Evolutionary conservation across 2,113 vertebrate species (phyloP).

Genomic region (Gopherus evgoodei): DNA sequence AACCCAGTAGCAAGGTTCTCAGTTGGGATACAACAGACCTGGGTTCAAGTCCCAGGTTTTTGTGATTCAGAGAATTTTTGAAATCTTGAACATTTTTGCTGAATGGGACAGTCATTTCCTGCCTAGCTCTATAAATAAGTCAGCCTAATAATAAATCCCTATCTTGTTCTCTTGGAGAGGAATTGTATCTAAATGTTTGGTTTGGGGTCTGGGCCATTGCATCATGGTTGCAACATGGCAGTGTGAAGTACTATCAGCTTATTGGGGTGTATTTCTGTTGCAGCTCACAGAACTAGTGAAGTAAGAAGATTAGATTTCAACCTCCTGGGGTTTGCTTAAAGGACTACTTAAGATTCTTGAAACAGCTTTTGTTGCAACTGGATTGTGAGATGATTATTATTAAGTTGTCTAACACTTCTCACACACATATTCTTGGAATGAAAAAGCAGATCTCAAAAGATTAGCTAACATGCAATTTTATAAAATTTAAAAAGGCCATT

Average conservation of each 20-base stretch:
- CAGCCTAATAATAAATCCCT: too few relatives aligned
- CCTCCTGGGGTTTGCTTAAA: slow-evolving; percentile 48
- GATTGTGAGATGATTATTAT: slow-evolving; percentile 65
- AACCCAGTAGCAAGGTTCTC: not conserved
- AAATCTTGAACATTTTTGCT: not conserved
- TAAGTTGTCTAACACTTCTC: slow-evolving; percentile 51
- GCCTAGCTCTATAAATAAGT: not conserved
- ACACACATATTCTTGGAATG: slow-evolving; percentile 61
- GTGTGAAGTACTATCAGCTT: not conserved
- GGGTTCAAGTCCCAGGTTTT: not conserved
- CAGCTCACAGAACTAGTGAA: not conserved
- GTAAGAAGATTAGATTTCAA: not conserved
- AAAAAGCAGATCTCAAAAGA: slow-evolving; percentile 68
- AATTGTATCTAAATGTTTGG: too few relatives aligned
- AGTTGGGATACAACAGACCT: not conserved
- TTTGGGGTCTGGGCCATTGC: not conserved
- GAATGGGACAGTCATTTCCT: not conserved
- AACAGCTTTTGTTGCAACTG: slow-evolving; percentile 48
- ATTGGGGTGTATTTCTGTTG: not conserved
- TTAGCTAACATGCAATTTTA: slow-evolving; percentile 51
- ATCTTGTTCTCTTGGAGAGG: too few relatives aligned
- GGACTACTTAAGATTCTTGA: slow-evolving; percentile 54
- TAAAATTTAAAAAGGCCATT: slow-evolving; percentile 53
- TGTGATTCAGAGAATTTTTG: not conserved
- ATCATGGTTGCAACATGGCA: not conserved